Conservation (phyloP, 2,797 vertebrate genomes). For the Balearica regulorum region DNA sequence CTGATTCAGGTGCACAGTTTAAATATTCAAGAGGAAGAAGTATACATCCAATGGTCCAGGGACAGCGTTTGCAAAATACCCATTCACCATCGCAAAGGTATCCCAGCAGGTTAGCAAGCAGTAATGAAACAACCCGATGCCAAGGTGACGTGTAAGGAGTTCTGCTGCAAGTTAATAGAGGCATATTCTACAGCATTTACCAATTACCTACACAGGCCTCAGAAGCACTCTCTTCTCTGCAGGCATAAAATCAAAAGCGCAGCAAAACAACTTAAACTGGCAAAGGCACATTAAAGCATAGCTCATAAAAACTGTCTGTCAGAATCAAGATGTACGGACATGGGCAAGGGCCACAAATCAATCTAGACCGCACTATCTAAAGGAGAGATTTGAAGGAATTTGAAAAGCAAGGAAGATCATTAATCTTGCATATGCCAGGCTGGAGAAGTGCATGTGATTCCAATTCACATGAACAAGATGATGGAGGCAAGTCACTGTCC, state of each 20-base stretch:
- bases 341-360: slow-evolving; percentile 38
- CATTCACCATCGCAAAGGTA: background rate
- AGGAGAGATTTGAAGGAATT: background rate
- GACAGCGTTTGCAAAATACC: background rate
- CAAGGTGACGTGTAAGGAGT: background rate
- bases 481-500: background rate
- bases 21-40: background rate
- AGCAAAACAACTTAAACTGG: slow-evolving; percentile 19
- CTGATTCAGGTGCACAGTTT: background rate
- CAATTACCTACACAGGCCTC: background rate
- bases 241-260: background rate
- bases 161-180: background rate
- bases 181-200: background rate
- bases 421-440: background rate
- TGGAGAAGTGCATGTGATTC: background rate
- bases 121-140: background rate
- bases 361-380: background rate
- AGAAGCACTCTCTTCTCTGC: background rate
- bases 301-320: background rate
- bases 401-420: background rate
- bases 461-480: background rate
- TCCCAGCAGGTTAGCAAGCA: background rate
- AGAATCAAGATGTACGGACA: slow-evolving; percentile 20
- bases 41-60: background rate
- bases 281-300: slow-evolving; percentile 27